A percentile compares a stretch with the other conserved stretches of the same genome.
phyloP scores from a whole-genome alignment of 1,140 invertebrate species.

The Sycophaga agraensis region DNA sequence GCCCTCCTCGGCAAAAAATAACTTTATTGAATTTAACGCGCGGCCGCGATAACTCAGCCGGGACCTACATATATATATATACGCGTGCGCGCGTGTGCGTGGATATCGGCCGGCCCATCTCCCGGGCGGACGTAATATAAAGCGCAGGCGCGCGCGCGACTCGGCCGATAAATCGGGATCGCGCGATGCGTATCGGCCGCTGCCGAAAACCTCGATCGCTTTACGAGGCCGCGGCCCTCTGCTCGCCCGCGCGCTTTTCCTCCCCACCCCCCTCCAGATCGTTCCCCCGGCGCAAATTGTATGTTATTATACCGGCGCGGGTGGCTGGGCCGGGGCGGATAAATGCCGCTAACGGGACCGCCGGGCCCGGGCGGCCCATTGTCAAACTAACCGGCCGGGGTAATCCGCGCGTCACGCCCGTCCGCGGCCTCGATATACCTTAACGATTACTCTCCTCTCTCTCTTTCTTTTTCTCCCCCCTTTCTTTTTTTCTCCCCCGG shows the following conservation, averaged over 20 bases:
- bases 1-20: conserved; percentile 31
- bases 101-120: too few species aligned
- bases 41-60: conserved; percentile 42
- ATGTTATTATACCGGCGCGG: conserved; percentile 17
- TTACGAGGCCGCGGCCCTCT: conserved; percentile 22
- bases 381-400: conserved; percentile 3
- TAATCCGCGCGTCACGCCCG: neutral
- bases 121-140: too few species aligned
- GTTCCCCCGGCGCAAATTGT: conserved; percentile 23
- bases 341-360: conserved; percentile 5
- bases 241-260: neutral
- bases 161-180: conserved; percentile 35
- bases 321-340: neutral
- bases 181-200: conserved; percentile 21
- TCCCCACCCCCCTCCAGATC: too few species aligned
- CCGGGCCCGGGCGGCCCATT: too few species aligned
- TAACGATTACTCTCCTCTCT: too few species aligned
- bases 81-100: too few species aligned
- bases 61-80: too few species aligned
- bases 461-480: neutral
- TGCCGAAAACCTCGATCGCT: conserved; percentile 27
- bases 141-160: conserved; percentile 27
- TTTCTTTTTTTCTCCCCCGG: neutral
- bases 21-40: conserved; percentile 51
- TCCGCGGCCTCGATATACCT: too few species aligned